Percentiles rank a stretch among this genome's conserved stretches.
Evolutionary conservation across 1,140 invertebrate genomes (phyloP).

Genomic region (Aporrectodea caliginosa): DNA sequence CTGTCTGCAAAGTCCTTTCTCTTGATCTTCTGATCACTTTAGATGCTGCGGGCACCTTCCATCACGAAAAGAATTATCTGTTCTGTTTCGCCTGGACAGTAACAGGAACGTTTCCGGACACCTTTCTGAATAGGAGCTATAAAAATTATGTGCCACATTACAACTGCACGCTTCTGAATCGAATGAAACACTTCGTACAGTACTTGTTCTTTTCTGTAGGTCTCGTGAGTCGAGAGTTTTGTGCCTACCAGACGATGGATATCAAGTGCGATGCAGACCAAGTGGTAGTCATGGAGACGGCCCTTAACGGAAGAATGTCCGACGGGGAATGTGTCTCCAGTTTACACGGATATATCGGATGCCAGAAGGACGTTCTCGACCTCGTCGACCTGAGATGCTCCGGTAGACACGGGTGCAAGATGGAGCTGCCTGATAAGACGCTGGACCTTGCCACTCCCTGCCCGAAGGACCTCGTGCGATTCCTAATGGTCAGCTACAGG

Average conservation of each 20-base stretch:
- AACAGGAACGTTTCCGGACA: not conserved
- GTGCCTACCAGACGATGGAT: not conserved
- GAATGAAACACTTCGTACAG: not conserved
- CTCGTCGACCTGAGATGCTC: not conserved
- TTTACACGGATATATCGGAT: not conserved
- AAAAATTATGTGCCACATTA: not conserved
- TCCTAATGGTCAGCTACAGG: not conserved
- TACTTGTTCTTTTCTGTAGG: not conserved
- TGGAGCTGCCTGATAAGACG: not conserved
- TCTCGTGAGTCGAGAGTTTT: not conserved
- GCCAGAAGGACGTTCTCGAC: not conserved
- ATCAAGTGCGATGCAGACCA: not conserved
- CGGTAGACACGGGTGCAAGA: not conserved
- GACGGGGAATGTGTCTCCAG: not conserved
- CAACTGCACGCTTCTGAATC: no score
- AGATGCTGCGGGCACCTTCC: no score
- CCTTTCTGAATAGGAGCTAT: not conserved
- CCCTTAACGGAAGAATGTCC: not conserved
- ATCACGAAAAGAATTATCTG: not conserved
- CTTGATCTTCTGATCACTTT: no score
- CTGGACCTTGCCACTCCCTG: not conserved
- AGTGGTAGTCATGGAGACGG: not conserved
- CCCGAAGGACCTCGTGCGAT: not conserved
- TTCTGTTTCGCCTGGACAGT: not conserved
- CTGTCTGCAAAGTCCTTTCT: no score